Evolutionary conservation across 1,140 invertebrate genomes (phyloP), one percentile per base, ranked within the genome.

Genomic region (Tyrophagus putrescentiae): DNA sequence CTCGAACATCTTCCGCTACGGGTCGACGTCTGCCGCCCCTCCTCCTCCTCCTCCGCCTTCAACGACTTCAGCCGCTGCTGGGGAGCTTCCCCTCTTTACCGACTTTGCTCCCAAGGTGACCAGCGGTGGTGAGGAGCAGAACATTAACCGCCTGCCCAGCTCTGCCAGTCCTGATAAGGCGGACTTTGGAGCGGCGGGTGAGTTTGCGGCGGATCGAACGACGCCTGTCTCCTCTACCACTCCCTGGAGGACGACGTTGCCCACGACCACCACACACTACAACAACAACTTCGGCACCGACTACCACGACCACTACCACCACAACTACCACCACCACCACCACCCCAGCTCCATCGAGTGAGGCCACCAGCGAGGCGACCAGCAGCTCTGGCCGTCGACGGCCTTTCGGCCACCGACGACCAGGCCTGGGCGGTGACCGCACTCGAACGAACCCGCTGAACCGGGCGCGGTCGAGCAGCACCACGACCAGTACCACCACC

Each of bases 1-100:
- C 4, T 57, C 61, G 4, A 62, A 62, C 28, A 53, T 62, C 28
- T 62, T 62, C 56, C 36, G 61, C 13, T 62, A 62, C 59, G 61
- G 61, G 11, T 44, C 54, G 50, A 42, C 41, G 18, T 21, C 2
- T 42, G 18, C 41, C 41, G 41, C 41, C 6, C 41, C 18, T 21
- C 41, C 41, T 4, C 41, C 18, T 21, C 25, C 3, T 48, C 45
- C 45, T 48, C 7, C 45, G 6, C 23, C 9, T 48, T 21, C 45
- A 21, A 48, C 21, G 7, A 6, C 7, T 7, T 48, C 45, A 18
- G 45, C 23, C 7, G 31, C 13, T 21, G 23, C 31, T 48, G 45
- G 31, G 18, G 31, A 48, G 21, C 7, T 48, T 7, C 7, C 7
- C 23, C 21, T 25, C 45, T 25, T 21, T 48, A 7, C 45, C 23